phyloP scores from a whole-genome alignment of 2,113 vertebrate species.

The Oreotrochilus melanogaster region DNA sequence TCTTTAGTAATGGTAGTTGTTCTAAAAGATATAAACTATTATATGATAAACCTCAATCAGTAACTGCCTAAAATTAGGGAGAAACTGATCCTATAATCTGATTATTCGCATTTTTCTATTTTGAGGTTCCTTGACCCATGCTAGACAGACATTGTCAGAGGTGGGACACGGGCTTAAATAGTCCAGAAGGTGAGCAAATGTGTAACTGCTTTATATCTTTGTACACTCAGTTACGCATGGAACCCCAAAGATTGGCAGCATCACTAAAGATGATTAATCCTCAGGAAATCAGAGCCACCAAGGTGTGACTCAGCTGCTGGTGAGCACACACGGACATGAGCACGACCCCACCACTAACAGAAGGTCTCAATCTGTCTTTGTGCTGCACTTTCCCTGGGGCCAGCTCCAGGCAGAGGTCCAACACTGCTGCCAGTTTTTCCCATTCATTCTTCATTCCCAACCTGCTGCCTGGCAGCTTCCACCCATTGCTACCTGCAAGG shows the following conservation, averaged over 20 bases:
- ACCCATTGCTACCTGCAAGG: background rate
- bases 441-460: background rate
- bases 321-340: background rate
- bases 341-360: rapidly evolving
- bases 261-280: background rate
- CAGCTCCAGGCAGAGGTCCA: background rate
- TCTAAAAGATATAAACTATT: background rate
- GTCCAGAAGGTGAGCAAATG: background rate
- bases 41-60: background rate
- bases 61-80: background rate
- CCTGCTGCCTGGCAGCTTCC: background rate
- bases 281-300: background rate
- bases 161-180: background rate
- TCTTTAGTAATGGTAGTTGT: background rate
- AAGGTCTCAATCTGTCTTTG: background rate
- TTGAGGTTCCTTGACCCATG: background rate
- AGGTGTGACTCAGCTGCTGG: background rate
- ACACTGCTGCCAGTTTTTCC: background rate
- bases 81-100: background rate
- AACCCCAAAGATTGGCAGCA: background rate
- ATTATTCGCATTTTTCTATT: background rate
- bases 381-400: background rate
- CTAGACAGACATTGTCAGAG: conserved; percentile 4
- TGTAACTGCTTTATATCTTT: background rate
- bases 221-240: rapidly evolving